Evolutionary conservation across 2,888 invertebrate genomes (phyloP).

Genomic region (Limnephilus rhombicus): DNA sequence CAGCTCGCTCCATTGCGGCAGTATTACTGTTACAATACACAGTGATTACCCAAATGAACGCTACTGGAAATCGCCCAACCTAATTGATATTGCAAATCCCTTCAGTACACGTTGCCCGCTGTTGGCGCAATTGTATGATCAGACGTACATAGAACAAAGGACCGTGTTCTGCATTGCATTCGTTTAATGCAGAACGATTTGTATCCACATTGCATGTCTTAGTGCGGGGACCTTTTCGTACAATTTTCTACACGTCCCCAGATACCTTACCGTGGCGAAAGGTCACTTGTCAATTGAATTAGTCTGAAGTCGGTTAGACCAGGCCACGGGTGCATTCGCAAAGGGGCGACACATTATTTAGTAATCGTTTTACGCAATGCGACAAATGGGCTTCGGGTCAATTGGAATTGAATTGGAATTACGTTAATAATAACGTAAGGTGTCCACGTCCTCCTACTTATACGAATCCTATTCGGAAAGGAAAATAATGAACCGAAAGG

Average conservation of each 20-base stretch:
- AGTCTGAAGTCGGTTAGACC: conserved; percentile 42
- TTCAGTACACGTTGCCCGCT: conserved; percentile 2
- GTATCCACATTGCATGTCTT: conserved; percentile 44
- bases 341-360: conserved; percentile 4
- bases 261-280: conserved; percentile 53
- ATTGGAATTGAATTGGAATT: neutral
- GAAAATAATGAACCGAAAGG: no score
- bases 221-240: conserved; percentile 55
- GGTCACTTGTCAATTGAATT: conserved; percentile 66
- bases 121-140: conserved; percentile 42
- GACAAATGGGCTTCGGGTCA: neutral
- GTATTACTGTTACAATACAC: conserved; percentile 5
- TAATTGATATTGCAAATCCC: conserved; percentile 43
- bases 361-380: neutral
- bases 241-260: conserved; percentile 50
- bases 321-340: conserved; percentile 30
- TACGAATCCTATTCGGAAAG: no score
- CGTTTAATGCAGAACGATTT: conserved; percentile 49
- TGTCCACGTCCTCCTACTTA: no score
- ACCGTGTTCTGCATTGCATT: conserved; percentile 42
- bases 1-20: neutral
- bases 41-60: conserved; percentile 18
- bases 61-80: neutral
- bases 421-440: neutral
- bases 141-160: conserved; percentile 44